Base-by-base conservation (phyloP, 2,888 invertebrate species). In the Campopleginae sp. region DNA sequence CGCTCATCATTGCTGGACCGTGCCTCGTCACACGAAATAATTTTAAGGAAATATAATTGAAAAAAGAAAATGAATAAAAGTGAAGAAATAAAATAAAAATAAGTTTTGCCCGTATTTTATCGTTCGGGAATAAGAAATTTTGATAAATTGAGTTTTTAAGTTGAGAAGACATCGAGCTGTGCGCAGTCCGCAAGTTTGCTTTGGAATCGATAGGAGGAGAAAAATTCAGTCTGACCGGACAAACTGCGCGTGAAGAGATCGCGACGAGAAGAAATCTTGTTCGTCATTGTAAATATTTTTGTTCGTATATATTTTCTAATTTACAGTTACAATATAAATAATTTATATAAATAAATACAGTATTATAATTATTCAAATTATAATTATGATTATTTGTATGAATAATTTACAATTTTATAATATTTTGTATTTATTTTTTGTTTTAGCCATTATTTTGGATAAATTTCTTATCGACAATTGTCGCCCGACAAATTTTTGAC, bases 141-240 rank as follows among this genome's bases (percentile, higher is more conserved):
- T 70, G 80, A 84, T 75, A 76, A 84, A 82, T 78, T 46, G 72
- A 78, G 70, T 82, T 48, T 33, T 68, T 66, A 78, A 77, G 65
- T 82, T 82, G 17, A 46, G 51, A 46, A 48, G n/a, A 31, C 51
- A 19, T 65, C 27, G 68, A 42, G 58, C 31, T 42, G 38, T 27
- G 72, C 54, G 54, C 27, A 12, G 19, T 68, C 38, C 7, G n/a
- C n/a, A 27, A 71, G 71, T 76, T 70, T 23, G 71, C 31, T 44
- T 54, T 23, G 68, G n/a, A 8, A 54, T 58, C 54, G 51, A 54
- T 72, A 72, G 23, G 19, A 31, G 8, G 38, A 54, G 54, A 23
- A 72, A 38, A 33, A 54, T 38, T 51, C 14, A 14, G 58, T 58
- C 27, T 27, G 27, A 6, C 33, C 33, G 42, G 38, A 38, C 38